A percentile compares a stretch with the other conserved stretches of the same genome.
Conservation (phyloP, 2,888 invertebrate genomes). For the Folsomia manolachei region DNA sequence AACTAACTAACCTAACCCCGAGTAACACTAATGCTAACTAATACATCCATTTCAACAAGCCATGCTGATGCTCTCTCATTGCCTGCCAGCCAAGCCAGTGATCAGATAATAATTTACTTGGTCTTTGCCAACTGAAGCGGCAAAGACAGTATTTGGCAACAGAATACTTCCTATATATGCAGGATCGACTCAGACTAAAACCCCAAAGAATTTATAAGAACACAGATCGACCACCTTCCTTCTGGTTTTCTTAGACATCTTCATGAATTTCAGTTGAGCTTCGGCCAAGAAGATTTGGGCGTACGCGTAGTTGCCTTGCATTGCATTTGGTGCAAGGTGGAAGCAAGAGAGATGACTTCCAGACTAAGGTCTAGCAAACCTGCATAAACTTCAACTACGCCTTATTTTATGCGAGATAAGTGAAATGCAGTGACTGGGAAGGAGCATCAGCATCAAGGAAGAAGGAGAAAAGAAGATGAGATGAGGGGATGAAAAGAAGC, state of each 20-base stretch:
- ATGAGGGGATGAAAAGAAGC: constrained; percentile 16
- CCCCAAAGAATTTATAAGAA: neutral
- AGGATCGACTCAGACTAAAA: too few relatives aligned
- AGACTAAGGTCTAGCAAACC: too few relatives aligned
- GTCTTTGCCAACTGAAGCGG: neutral
- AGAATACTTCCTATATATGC: neutral
- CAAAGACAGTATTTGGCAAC: neutral
- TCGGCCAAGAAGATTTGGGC: neutral
- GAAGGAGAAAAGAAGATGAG: neutral
- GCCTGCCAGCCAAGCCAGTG: neutral
- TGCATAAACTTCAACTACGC: too few relatives aligned
- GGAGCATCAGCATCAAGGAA: too few relatives aligned
- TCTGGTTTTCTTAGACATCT: neutral
- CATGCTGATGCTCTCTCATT: neutral
- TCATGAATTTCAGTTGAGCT: neutral
- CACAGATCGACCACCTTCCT: neutral
- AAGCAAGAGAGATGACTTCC: neutral
- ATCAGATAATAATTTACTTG: neutral
- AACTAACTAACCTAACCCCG: constrained; percentile 7
- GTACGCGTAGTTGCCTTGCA: too few relatives aligned
- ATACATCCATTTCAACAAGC: neutral
- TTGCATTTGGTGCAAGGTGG: neutral
- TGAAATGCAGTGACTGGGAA: constrained; percentile 9
- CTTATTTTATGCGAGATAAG: constrained; percentile 18
- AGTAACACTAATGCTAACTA: constrained; percentile 7